Evolutionary conservation across 1,140 invertebrate species (phyloP), one percentile per base, ranked within the genome.

Genomic region (Microplitis mediator): DNA sequence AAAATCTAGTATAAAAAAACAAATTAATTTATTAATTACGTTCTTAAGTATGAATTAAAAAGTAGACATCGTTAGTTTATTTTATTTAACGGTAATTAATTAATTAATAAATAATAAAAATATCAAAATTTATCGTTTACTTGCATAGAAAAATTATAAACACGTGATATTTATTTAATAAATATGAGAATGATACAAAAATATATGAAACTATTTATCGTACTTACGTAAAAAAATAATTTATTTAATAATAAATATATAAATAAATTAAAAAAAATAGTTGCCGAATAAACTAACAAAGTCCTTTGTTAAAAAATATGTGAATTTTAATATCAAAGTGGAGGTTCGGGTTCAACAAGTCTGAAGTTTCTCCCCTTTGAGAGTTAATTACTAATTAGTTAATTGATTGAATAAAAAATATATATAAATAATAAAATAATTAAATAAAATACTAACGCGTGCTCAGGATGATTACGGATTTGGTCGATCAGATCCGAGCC

Each of bases 381-480:
- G 35, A 16, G 31, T 52, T 54, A 74, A 73, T 71, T 74, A 73
- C 70, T 34, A 76, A 78, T 62, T 32, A 36, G 73, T 72, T 11
- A 31, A 69, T 3, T 72, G 62, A 54, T 74, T 72, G 14, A 73
- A 68, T 14, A 73, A 74, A 9, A 64, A 63, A 16, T 54, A 56
- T n/a, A 72, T 54, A 32, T n/a, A 64, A 60, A 32, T 50, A 69
- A 23, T 36, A 66, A 32, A 62, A 73, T 31, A 69, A 63, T 50
- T 4, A 62, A 71, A 75, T 34, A 35, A 36, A 60, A 65, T 72
- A 85, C 87, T 90, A 87, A 91, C 90, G 87, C 88, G 80, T 93
- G 92, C 77, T 91, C 92, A 23, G 94, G 93, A 83, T 95, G 93
- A 75, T 90, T 89, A 61, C 92, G 89, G 72, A 95, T 89, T 80